Evolutionary conservation across 2,888 invertebrate species (phyloP), one percentile per base, ranked within the genome.

Genomic region (Vanessa cardui): DNA sequence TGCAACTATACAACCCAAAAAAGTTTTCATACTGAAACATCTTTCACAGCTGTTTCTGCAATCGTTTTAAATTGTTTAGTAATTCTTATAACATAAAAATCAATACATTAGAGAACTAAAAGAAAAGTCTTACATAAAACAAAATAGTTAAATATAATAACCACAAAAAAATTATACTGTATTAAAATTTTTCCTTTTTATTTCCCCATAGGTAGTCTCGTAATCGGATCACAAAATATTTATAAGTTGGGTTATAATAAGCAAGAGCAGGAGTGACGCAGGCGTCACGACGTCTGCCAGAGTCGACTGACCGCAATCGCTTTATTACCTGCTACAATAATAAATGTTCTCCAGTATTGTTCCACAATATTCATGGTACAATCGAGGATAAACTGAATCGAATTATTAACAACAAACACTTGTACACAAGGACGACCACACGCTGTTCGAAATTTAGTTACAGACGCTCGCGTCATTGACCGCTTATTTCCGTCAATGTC

Each of bases 401-500:
- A 61, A 66, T 39, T 31, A n/a, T 33, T 56, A 56, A 31, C 52
- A 12, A 26, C 26, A 15, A 26, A 26, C 26, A 31, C 18, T 33
- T 56, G 39, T 56, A 39, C 9, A 56, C 56, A 56, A 39, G 56
- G 39, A 56, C 56, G 39, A 56, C 18, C 18, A 56, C 56, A 16
- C 31, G 16, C 47, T 58, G 50, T 50, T 7, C 44, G 16, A 33
- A 58, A 33, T 21, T 52, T 58, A 45, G 50, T 69, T 62, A 62
- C 21, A 71, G 71, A 71, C 74, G 74, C 71, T 72, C 80, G 77
- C 88, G 87, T 88, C 88, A 86, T 80, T 85, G 85, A 85, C 81
- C 83, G 82, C 80, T 86, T 89, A 89, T 89, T 90, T 88, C 78
- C 79, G 87, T 83, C 81, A 76, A 78, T 83, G 83, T 83, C 85